phyloP scores from a whole-genome alignment of 2,888 invertebrate genomes.

The Diadromus collaris region DNA sequence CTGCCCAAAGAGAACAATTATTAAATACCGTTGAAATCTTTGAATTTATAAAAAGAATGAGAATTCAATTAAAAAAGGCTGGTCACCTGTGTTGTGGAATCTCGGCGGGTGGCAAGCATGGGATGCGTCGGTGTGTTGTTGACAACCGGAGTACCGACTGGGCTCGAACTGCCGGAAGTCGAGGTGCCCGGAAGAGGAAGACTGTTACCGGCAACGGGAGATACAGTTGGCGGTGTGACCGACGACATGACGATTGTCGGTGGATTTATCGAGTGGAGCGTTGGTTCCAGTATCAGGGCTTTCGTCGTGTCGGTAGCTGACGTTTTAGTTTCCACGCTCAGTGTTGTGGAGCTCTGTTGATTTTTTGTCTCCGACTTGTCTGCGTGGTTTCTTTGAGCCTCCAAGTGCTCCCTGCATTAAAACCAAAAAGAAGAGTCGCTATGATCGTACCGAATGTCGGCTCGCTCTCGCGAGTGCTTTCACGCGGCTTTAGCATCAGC shows the following conservation, averaged over 20 bases:
- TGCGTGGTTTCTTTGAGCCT: constrained; percentile 69
- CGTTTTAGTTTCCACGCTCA: constrained; percentile 61
- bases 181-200: constrained; percentile 81
- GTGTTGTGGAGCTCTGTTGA: constrained; percentile 70
- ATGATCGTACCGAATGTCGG: not conserved
- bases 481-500: not conserved
- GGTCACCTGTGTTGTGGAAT: constrained; percentile 92
- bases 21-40: not conserved
- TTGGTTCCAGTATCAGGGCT: constrained; percentile 70
- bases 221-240: constrained; percentile 91
- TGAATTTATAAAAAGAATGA: not conserved
- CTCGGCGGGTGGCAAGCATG: constrained; percentile 83
- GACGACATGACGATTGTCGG: constrained; percentile 92
- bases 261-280: constrained; percentile 79
- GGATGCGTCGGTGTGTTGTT: constrained; percentile 82
- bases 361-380: constrained; percentile 71
- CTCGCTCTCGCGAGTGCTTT: not conserved
- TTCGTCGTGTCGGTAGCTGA: constrained; percentile 54
- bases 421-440: not conserved
- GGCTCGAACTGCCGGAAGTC: constrained; percentile 80
- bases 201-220: constrained; percentile 83
- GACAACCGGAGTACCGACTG: constrained; percentile 77
- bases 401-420: constrained; percentile 74
- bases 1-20: constrained; percentile 61
- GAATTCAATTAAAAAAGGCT: not conserved